Evolutionary conservation across 2,888 invertebrate genomes (phyloP).

Genomic region (Lacanobia oleracea): DNA sequence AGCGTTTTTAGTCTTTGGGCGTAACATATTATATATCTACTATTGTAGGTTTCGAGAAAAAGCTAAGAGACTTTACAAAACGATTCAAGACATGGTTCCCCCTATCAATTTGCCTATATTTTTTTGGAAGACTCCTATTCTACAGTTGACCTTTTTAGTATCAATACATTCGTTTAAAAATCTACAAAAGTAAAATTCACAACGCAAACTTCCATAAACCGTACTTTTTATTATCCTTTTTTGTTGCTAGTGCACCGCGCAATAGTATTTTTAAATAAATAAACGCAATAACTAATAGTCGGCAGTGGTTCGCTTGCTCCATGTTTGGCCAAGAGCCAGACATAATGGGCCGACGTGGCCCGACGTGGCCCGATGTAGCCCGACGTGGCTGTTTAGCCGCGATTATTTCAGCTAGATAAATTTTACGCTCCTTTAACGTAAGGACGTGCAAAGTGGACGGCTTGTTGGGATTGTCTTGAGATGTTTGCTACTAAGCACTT

Average conservation of each 20-base stretch:
- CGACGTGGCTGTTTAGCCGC: constrained; percentile 77
- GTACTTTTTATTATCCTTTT: constrained; percentile 29
- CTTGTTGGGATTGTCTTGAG: constrained; percentile 59
- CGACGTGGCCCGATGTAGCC: constrained; percentile 68
- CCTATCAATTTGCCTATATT: neutral
- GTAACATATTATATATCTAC: neutral
- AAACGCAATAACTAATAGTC: constrained; percentile 69
- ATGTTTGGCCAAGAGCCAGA: constrained; percentile 81
- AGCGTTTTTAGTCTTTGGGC: too few species aligned
- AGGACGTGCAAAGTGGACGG: constrained; percentile 78
- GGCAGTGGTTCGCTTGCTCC: constrained; percentile 70
- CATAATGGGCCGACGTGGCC: constrained; percentile 77
- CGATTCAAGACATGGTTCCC: neutral
- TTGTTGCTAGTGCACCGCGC: constrained; percentile 37
- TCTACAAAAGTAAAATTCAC: neutral
- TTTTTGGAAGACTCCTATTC: neutral
- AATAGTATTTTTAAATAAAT: constrained; percentile 65
- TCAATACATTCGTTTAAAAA: constrained; percentile 1
- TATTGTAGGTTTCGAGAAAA: neutral
- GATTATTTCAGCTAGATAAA: constrained; percentile 87
- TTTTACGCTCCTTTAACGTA: constrained; percentile 83
- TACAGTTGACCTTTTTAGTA: neutral
- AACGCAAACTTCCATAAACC: constrained; percentile 27
- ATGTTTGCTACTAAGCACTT: constrained; percentile 43
- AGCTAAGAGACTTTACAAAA: too few species aligned